Conservation (phyloP, 1,140 invertebrate genomes). For the Drosophila chauvacae region DNA sequence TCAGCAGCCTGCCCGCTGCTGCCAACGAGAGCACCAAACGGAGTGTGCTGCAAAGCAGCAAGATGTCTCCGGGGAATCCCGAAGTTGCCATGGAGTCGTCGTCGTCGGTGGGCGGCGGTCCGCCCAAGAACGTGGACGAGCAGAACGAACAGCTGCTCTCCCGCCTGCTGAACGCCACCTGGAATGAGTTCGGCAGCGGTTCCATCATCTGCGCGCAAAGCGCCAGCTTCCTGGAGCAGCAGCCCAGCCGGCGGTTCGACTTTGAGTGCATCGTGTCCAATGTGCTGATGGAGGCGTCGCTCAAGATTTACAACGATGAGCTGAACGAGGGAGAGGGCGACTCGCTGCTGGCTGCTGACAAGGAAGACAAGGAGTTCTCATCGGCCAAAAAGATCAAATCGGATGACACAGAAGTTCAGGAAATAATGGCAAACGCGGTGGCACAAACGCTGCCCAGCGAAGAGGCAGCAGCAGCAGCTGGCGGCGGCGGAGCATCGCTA, state of each 20-base stretch:
- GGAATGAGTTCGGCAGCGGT: constrained; percentile 86
- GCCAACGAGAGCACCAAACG: constrained; percentile 82
- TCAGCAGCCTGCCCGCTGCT: constrained; percentile 67
- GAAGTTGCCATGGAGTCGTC: not conserved
- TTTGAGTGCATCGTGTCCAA: constrained; percentile 85
- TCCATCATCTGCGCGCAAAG: constrained; percentile 87
- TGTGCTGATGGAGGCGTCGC: constrained; percentile 88
- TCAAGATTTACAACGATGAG: constrained; percentile 86
- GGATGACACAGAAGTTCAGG: constrained; percentile 80
- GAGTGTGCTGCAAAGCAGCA: constrained; percentile 11
- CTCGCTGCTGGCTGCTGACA: constrained; percentile 42
- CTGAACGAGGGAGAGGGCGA: constrained; percentile 31
- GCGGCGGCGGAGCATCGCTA: not conserved
- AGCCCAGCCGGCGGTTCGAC: constrained; percentile 75
- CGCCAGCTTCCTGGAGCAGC: constrained; percentile 84
- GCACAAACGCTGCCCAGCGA: constrained; percentile 22
- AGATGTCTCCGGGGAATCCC: constrained; percentile 1
- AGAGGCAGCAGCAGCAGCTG: constrained; percentile 17
- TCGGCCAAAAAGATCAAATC: constrained; percentile 83
- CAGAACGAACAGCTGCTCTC: constrained; percentile 86
- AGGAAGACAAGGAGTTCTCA: constrained; percentile 72
- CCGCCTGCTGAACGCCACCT: constrained; percentile 87
- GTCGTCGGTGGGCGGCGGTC: not conserved
- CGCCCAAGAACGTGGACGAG: constrained; percentile 84
- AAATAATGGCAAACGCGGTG: constrained; percentile 73